A percentile compares a stretch with the other conserved stretches of the same genome.
Evolutionary conservation across 2,797 vertebrate species (phyloP).

Genomic region (Nothura maculosa): DNA sequence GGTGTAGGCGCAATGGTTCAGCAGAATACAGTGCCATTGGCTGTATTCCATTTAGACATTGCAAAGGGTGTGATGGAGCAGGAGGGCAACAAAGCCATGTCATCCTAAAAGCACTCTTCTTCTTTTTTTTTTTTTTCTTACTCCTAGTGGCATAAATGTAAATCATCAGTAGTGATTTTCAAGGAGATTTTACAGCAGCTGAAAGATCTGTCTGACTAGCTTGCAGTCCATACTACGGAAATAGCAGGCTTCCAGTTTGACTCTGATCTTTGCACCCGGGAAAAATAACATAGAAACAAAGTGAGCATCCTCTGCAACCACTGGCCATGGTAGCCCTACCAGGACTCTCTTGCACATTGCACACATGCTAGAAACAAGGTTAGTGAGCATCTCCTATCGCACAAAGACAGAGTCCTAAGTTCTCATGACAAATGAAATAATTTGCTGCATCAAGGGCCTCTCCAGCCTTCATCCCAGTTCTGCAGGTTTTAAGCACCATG

Average conservation of each 20-base stretch:
- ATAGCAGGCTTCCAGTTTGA: fast-evolving
- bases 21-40: neutral
- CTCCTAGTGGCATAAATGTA: neutral
- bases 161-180: neutral
- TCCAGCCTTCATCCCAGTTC: neutral
- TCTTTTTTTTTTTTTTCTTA: neutral
- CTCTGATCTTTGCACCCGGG: neutral
- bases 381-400: neutral
- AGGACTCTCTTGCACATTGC: fast-evolving
- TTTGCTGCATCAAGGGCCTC: neutral
- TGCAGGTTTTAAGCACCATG: neutral
- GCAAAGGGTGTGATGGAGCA: neutral
- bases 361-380: neutral
- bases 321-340: fast-evolving
- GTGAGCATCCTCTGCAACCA: neutral
- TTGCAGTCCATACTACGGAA: neutral
- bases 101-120: neutral
- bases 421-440: neutral
- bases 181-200: neutral
- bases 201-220: neutral
- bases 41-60: neutral
- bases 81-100: neutral
- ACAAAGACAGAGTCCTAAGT: neutral
- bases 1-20: neutral
- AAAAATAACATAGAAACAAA: neutral